Evolutionary conservation across 2,888 invertebrate genomes (phyloP).

Genomic region (Drosophila falleni): DNA sequence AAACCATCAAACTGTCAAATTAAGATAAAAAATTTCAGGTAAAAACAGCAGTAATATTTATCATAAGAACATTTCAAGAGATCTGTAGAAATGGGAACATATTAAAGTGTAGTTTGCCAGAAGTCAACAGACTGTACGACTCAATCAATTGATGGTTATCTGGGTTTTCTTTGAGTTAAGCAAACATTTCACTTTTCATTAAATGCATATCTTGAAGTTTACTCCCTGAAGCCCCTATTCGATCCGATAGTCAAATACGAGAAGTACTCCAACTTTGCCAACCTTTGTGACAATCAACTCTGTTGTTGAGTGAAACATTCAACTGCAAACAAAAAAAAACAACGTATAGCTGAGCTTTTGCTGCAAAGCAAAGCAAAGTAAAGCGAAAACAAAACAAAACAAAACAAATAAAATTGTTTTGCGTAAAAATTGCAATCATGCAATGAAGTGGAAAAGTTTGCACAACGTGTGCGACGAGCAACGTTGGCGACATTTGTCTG

Average conservation of each 20-base stretch:
- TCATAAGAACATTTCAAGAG: not conserved
- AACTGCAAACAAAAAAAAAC: constrained; percentile 34
- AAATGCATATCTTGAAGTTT: constrained; percentile 18
- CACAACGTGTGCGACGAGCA: constrained; percentile 62
- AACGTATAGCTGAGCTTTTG: not conserved
- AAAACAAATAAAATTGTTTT: constrained; percentile 78
- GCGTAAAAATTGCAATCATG: constrained; percentile 78
- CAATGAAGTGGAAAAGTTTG: constrained; percentile 79
- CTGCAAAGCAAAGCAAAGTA: constrained; percentile 49
- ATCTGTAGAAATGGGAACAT: not conserved
- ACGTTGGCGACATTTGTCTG: constrained; percentile 61
- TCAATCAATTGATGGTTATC: constrained; percentile 9
- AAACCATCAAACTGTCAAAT: not conserved
- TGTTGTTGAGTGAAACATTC: constrained; percentile 34
- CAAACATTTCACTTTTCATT: constrained; percentile 31
- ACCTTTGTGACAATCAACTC: constrained; percentile 44
- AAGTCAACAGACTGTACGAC: constrained; percentile 1
- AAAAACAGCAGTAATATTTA: not conserved
- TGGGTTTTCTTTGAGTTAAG: constrained; percentile 13
- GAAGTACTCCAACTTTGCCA: constrained; percentile 19
- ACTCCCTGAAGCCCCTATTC: constrained; percentile 1
- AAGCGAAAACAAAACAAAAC: constrained; percentile 49
- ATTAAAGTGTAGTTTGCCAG: not conserved
- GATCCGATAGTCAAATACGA: constrained; percentile 25
- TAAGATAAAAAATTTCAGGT: not conserved